Conservation (phyloP, 92 coral and sea anemone species). For the Montipora capitata region DNA sequence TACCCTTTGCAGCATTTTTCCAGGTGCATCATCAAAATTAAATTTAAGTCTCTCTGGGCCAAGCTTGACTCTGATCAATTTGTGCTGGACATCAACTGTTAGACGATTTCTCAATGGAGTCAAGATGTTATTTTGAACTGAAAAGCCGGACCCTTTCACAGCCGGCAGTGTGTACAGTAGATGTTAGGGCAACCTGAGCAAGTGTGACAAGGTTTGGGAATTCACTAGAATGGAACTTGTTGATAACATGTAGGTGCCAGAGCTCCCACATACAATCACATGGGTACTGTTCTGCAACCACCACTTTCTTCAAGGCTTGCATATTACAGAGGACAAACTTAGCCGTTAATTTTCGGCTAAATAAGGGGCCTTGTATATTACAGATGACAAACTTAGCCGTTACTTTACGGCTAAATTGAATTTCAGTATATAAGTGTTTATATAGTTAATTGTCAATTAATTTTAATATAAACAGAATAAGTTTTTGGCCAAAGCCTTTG, state of each 20-base stretch:
- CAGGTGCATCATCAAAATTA: slow-evolving; percentile 34
- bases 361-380: no score
- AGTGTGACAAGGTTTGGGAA: slow-evolving; percentile 42
- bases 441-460: no score
- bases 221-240: slow-evolving; percentile 32
- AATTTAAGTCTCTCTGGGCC: slow-evolving; percentile 30
- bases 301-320: not conserved
- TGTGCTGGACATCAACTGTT: slow-evolving; percentile 32
- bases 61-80: slow-evolving; percentile 19
- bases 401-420: no score
- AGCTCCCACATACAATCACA: slow-evolving; percentile 38
- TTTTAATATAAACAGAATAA: no score
- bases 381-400: no score
- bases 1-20: slow-evolving; percentile 49
- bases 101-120: not conserved
- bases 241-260: slow-evolving; percentile 27
- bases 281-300: slow-evolving; percentile 52
- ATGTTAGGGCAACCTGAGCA: slow-evolving; percentile 38
- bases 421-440: no score
- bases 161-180: slow-evolving; percentile 11
- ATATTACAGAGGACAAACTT: no score
- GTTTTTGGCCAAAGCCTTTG: no score
- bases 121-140: slow-evolving; percentile 18
- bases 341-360: no score
- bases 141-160: not conserved